Base-by-base conservation (phyloP, 2,113 vertebrate genomes). In the Tichodroma muraria region DNA sequence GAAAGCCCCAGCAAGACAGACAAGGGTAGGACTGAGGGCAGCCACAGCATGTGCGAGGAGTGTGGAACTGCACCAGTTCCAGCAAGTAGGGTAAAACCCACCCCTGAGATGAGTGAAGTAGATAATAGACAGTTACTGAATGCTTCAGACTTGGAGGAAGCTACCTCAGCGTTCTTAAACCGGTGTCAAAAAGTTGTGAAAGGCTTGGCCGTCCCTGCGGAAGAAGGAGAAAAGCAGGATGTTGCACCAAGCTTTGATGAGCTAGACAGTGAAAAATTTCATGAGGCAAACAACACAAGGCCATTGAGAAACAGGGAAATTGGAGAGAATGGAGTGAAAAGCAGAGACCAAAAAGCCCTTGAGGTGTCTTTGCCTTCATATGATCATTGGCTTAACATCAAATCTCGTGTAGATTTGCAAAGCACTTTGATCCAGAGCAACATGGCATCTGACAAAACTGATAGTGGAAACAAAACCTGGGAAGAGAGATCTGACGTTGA, bases 171-270 rank as follows among this genome's bases (percentile, higher is more conserved):
- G 0, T 10, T 63, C 52, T 89, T 93, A 35, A 86, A 82, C 53
- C 64, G 3, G 13, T 57, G 94, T 86, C 80, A 89, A 5, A 96
- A 96, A 95, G 96, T 89, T 82, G 71, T 73, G 93, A 93, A 85
- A 96, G 89, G 56, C 96, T 76, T 25, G 56, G 61, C 95, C 52
- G 76, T 85, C 87, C 75, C 70, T 86, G 61, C 9, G 30, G 95
- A 96, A 84, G 96, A 80, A 82, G 95, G 94, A 86, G 94, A 83
- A 95, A 73, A 91, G 68, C 96, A 90, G 82, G 85, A 57, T 89
- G 49, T 88, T 87, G 87, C 94, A 54, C 60, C 89, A 86, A 85
- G 72, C 61, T 37, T 19, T 9, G 69, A 61, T 73, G 97, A 98
- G 85, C 71, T 85, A 4, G 92, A 68, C 77, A 91, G 73, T 61